Evolutionary conservation across 1,140 invertebrate species (phyloP).

Genomic region (Lepidurus packardi): DNA sequence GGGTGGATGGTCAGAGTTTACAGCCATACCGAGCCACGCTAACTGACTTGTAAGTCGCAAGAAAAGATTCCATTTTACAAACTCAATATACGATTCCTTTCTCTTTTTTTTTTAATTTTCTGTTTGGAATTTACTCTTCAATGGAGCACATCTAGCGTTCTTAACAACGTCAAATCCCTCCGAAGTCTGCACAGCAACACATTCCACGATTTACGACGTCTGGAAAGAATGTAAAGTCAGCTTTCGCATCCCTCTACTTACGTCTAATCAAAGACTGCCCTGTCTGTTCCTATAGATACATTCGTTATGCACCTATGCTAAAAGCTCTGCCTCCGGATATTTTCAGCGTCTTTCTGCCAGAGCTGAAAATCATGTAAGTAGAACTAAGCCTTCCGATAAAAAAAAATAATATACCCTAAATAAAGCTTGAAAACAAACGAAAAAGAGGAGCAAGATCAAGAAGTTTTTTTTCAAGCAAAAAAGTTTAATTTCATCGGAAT

Average conservation of each 20-base stretch:
- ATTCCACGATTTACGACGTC: constrained; percentile 17
- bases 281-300: constrained; percentile 45
- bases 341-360: constrained; percentile 45
- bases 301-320: constrained; percentile 49
- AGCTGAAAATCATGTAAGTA: constrained; percentile 51
- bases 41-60: constrained; percentile 23
- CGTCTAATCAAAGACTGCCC: background rate
- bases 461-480: too few relatives aligned
- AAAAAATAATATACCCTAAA: background rate
- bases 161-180: background rate
- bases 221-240: constrained; percentile 28
- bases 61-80: background rate
- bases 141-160: background rate
- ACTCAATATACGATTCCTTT: background rate
- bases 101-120: background rate
- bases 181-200: background rate
- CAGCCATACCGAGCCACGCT: constrained; percentile 7
- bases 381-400: constrained; percentile 38
- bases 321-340: constrained; percentile 45
- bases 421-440: background rate
- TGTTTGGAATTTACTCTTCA: background rate
- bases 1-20: background rate
- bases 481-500: too few relatives aligned
- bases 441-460: background rate
- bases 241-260: background rate